A percentile compares a stretch with the other conserved stretches of the same genome.
phyloP scores from a whole-genome alignment of 2,113 vertebrate species.

The Vidua chalybeata region DNA sequence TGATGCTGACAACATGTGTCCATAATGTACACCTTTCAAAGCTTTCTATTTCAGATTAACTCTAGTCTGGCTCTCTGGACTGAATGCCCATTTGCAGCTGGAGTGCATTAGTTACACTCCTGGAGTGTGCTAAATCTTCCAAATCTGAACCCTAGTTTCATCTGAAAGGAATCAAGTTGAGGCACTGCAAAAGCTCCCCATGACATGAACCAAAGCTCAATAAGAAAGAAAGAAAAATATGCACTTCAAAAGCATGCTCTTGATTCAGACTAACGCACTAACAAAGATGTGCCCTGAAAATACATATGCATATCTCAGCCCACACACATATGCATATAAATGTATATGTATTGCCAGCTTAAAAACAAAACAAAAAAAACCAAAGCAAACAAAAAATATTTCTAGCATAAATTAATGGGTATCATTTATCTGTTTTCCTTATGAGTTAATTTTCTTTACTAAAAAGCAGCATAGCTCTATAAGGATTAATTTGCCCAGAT shows the following conservation, averaged over 20 bases:
- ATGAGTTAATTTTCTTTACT: neutral
- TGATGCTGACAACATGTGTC: slow-evolving; percentile 23
- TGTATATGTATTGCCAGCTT: neutral
- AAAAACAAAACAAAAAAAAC: neutral
- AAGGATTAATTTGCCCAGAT: neutral
- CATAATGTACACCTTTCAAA: slow-evolving; percentile 20
- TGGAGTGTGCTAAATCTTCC: slow-evolving; percentile 53
- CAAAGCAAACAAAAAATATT: neutral
- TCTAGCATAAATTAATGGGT: neutral
- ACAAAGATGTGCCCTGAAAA: slow-evolving; percentile 7
- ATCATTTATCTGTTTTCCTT: neutral
- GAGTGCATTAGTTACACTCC: slow-evolving; percentile 59
- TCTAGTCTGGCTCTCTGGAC: neutral
- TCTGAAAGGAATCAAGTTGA: slow-evolving; percentile 58
- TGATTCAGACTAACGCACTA: neutral
- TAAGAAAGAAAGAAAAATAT: neutral
- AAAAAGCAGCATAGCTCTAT: neutral
- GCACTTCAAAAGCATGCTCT: slow-evolving; percentile 12
- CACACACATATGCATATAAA: neutral
- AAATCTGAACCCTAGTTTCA: slow-evolving; percentile 35
- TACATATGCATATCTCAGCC: neutral
- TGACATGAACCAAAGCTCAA: neutral
- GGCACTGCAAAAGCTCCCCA: slow-evolving; percentile 39
- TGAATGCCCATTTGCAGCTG: slow-evolving; percentile 51
- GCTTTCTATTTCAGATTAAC: slow-evolving; percentile 50